Evolutionary conservation across 2,113 vertebrate species (phyloP), one percentile per base, ranked within the genome.

Genomic region (Nothobranchius furzeri): DNA sequence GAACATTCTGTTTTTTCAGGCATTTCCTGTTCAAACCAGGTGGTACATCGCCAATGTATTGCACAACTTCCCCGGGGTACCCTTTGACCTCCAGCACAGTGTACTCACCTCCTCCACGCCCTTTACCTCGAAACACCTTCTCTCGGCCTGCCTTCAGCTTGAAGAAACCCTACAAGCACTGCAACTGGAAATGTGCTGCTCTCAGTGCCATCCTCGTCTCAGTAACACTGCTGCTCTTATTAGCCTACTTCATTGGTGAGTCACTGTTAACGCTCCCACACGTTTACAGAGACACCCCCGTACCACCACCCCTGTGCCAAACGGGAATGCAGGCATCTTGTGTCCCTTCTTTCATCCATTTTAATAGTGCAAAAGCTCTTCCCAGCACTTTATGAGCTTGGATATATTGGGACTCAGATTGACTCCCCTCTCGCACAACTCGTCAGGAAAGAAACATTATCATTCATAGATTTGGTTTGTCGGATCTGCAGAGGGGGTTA

Each of bases 21-120:
- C 98, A 99, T 89, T 99, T 99, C 92, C 93, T 99, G 58, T 99
- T 99, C 92, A 99, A 99, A 91, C 96, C 98, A 0, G 96, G 97
- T 76, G 98, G 97, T 71, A 97, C 95, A 40, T 98, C 97, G 61
- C 98, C 98, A 0, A 95, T 99, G 88, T 99, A 98, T 93, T 98
- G 97, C 93, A 96, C 96, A 24, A 94, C 96, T 0, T 97, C 97
- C 3, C 98, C 97, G 0, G 96, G 96, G 83, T 99, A 99, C 86
- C 98, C 98, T 61, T 86, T 99, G 94, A 99, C 97, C 3, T 99
- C 98, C 90, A 99, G 96, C 94, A 98, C 98, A 40, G 98, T 99
- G 85, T 99, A 99, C 90, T 99, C 98, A 0, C 97, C 98, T 25
- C 97, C 97, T 1, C 96, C 98, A 7, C 94, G 98, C 11, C 98